Base-by-base conservation (phyloP, 2,888 invertebrate genomes). In the Polydrusus pterygomalis region DNA sequence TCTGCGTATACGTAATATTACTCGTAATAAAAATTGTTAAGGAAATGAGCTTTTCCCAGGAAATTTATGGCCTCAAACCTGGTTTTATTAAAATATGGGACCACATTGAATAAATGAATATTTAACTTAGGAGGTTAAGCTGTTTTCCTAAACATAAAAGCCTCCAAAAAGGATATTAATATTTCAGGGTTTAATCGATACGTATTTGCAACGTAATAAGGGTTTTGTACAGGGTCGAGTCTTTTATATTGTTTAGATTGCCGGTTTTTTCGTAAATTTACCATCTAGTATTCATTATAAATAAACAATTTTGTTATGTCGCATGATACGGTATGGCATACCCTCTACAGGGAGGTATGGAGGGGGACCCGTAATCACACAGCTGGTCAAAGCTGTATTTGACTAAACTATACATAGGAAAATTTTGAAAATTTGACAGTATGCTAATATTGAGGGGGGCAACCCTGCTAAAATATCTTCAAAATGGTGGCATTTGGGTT, bases 91-190 rank as follows among this genome's bases (percentile, higher is more conserved):
- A 54, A 54, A 54, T 54, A 54, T n/a, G 20, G 18, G 20, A 9
- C 30, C 54, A 54, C 5, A 25, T 30, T 25, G 54, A 54, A 54
- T 54, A 54, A 54, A 25, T 54, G 54, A 30, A 54, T 54, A 54
- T 54, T 54, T 30, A 30, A 54, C 13, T 54, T 6, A n/a, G 7
- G 13, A 54, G n/a, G 54, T 54, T 54, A 8, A 25, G 54, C 25
- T 54, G 18, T 54, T 54, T 54, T 30, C 25, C 54, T n/a, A 54
- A 54, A 54, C 54, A 54, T 7, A 11, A 54, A 54, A 54, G 30
- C n/a, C 25, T 5, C 54, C 20, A 54, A 54, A 25, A 54, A 54
- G 54, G n/a, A 25, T 9, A 54, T 54, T 54, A 54, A 54, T 30
- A 54, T 54, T 54, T 54, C 25, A 54, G 13, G 25, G 10, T 54